A percentile compares a stretch with the other conserved stretches of the same genome.
phyloP scores from a whole-genome alignment of 64 coral and sea anemone genomes.

The Porites lutea region DNA sequence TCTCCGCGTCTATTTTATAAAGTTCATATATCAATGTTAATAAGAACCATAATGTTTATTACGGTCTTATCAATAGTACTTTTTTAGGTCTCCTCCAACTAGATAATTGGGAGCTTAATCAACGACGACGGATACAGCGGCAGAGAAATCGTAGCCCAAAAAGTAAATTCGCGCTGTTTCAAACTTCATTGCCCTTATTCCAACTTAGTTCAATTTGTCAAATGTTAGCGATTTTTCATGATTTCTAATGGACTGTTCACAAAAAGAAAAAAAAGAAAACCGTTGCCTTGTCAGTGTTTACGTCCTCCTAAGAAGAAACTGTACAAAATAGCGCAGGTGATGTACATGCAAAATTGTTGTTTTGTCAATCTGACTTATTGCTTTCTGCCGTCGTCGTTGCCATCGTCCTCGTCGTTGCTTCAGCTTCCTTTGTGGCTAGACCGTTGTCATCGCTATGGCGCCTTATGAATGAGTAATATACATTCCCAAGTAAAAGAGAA shows the following conservation, averaged over 20 bases:
- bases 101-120: neutral
- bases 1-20: slow-evolving; percentile 9
- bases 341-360: neutral
- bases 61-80: neutral
- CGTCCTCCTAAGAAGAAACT: slow-evolving; percentile 6
- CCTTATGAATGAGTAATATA: neutral
- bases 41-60: slow-evolving; percentile 11
- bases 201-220: slow-evolving; percentile 4
- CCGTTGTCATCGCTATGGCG: slow-evolving; percentile 3
- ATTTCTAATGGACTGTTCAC: neutral
- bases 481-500: neutral
- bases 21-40: slow-evolving; percentile 19
- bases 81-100: slow-evolving; percentile 1
- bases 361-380: neutral
- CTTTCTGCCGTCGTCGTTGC: neutral
- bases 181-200: neutral
- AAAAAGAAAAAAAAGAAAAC: slow-evolving; percentile 9
- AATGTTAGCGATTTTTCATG: slow-evolving; percentile 12
- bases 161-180: too few species aligned
- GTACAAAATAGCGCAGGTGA: slow-evolving; percentile 12
- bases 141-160: slow-evolving; percentile 9
- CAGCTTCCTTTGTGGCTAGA: neutral
- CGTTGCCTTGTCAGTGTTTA: neutral
- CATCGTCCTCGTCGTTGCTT: slow-evolving; percentile 13
- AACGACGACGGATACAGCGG: neutral